These are phyloP conservation scores for Nothoprocta perdicaria DNA, from an alignment of 2,113 vertebrate genomes.

Conservation along the genomic window DNA sequence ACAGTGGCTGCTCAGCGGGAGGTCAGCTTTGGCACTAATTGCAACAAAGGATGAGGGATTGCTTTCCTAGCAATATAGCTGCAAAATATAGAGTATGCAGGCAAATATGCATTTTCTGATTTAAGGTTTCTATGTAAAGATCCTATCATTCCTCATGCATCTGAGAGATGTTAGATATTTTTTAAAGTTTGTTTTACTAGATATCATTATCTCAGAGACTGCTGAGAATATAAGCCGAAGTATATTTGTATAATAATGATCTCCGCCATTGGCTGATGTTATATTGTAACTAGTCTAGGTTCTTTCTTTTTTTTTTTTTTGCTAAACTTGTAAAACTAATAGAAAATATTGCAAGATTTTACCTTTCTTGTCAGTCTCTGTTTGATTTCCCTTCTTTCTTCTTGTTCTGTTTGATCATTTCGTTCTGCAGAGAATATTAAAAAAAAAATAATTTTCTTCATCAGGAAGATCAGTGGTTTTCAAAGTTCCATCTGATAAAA, in stretches of 20 bases:
- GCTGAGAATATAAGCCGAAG: not conserved
- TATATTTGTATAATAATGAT: not conserved
- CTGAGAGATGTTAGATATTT: not conserved
- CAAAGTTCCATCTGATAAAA: not conserved
- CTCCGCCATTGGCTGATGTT: not conserved
- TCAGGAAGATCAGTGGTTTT: not conserved
- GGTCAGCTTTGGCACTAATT: not conserved
- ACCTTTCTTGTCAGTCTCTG: constrained; percentile 97
- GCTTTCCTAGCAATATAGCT: not conserved
- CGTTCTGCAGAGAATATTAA: constrained; percentile 82
- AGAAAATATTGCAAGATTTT: not conserved
- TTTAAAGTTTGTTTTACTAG: not conserved
- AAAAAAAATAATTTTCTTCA: constrained; percentile 49
- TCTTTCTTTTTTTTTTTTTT: not conserved
- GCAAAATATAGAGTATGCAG: not conserved
- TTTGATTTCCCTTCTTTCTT: constrained; percentile 96
- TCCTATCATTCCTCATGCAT: not conserved
- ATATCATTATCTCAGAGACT: not conserved
- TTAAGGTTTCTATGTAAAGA: not conserved
- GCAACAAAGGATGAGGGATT: not conserved
- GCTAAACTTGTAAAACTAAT: not conserved
- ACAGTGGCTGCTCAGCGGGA: not conserved
- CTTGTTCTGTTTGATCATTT: constrained; percentile 95
- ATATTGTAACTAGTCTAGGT: not conserved
- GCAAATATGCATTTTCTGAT: not conserved